Base-by-base conservation (phyloP, 30 jellyfish, hydroid and myxozoan species). In the Cassiopea xamachana region DNA sequence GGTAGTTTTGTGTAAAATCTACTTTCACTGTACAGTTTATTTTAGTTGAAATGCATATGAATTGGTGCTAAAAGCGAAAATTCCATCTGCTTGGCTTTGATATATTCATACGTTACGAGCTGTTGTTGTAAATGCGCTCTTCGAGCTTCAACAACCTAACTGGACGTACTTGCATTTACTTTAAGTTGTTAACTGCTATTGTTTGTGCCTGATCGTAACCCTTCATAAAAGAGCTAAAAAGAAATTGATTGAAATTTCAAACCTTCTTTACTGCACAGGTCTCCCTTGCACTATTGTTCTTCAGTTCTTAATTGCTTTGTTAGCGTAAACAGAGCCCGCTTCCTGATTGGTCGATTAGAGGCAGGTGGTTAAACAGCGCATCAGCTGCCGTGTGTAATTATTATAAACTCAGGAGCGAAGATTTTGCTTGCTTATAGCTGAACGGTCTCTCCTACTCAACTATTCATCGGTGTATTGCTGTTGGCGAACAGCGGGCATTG, bases 341-440 rank as follows among this genome's bases (percentile, higher is more conserved):
- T 75, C 87, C 91, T 86, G 94, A 92, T 92, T 92, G 98, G 98
- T 87, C 92, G 92, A 87, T 86, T 12, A 60, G 4, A 70, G 93
- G 98, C 98, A 92, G 98, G 98, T 92, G 98, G 96, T 92, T 92
- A 92, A 92, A 92, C 98, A 92, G 85, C 84, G 69, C 77, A 73
- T 92, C 98, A 92, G 98, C 98, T 92, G 98, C 95, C 92, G 92
- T 86, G 48, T 74, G 92, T 81, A 86, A 92, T 92, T 92, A 92
- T 86, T 71, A 92, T 92, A 92, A 86, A 92, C 98, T 85, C 92
- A 70, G 91, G 70, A 48, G 79, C 96, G 79, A 58, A 49, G 91
- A 90, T 60, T 80, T 84, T 82, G 92, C 97, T 80, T 90, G 91
- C 97, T 80, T 84, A 90, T 77, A 88, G 85, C 71, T 79, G 61